phyloP scores from a whole-genome alignment of 2,888 invertebrate species.

The Aporophyla nigra region DNA sequence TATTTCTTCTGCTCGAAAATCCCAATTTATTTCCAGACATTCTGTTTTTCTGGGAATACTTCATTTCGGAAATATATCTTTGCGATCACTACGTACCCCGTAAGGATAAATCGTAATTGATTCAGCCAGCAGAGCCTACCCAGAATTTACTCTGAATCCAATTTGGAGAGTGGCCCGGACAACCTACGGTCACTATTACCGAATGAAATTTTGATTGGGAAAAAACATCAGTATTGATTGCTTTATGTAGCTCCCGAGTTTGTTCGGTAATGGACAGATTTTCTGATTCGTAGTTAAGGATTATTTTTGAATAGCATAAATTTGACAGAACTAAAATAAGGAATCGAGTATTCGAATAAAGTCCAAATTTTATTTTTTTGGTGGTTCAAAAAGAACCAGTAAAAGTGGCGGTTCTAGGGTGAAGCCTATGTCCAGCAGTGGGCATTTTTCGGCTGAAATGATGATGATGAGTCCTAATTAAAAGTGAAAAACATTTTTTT shows the following conservation, averaged over 20 bases:
- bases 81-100: slow-evolving; percentile 30
- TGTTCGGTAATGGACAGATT: slow-evolving; percentile 9
- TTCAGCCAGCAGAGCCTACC: slow-evolving; percentile 34
- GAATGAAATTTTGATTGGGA: slow-evolving; percentile 69
- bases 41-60: slow-evolving; percentile 20
- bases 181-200: slow-evolving; percentile 61
- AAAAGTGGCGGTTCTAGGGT: too few species aligned
- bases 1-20: not conserved
- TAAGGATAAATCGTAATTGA: slow-evolving; percentile 54
- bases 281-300: slow-evolving; percentile 19
- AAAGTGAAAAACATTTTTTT: too few species aligned
- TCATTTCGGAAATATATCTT: slow-evolving; percentile 50
- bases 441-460: too few species aligned
- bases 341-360: not conserved
- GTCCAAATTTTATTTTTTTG: too few species aligned
- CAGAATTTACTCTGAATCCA: slow-evolving; percentile 60
- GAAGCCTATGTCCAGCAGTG: too few species aligned
- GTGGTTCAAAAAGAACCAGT: too few species aligned
- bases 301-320: not conserved
- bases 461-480: not conserved
- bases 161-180: slow-evolving; percentile 63
- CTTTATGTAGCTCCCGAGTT: slow-evolving; percentile 35
- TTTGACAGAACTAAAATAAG: not conserved
- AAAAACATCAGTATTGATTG: slow-evolving; percentile 61
- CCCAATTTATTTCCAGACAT: not conserved